phyloP scores from a whole-genome alignment of 1,140 invertebrate genomes.

The Bombus ignitus region DNA sequence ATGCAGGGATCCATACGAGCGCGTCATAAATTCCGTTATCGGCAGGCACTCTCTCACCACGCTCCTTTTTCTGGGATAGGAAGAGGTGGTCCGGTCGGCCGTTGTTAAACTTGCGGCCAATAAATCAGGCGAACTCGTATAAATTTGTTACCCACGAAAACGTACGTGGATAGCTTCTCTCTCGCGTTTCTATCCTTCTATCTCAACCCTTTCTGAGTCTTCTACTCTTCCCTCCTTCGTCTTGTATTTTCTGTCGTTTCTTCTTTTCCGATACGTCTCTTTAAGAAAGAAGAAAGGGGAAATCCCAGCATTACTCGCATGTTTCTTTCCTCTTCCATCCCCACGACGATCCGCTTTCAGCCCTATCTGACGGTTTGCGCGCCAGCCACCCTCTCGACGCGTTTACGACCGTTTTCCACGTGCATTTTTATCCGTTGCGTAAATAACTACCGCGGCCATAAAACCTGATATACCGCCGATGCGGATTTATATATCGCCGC shows the following conservation, averaged over 20 bases:
- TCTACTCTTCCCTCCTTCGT: neutral
- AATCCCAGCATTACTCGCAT: neutral
- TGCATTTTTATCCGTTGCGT: conserved; percentile 77
- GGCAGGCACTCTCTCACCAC: conserved; percentile 65
- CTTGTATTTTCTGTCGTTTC: too few relatives aligned
- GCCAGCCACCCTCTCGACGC: conserved; percentile 56
- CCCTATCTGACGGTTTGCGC: neutral
- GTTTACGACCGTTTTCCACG: conserved; percentile 75
- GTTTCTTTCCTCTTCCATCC: neutral
- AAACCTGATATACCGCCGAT: conserved; percentile 77
- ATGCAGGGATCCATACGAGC: conserved; percentile 62
- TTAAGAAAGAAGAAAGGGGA: neutral
- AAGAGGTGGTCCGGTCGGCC: conserved; percentile 65
- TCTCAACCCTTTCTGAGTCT: neutral
- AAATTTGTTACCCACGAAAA: conserved; percentile 78
- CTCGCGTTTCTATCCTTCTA: conserved; percentile 4
- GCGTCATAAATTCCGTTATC: conserved; percentile 77
- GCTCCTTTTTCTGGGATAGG: conserved; percentile 53
- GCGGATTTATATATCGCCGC: conserved; percentile 76
- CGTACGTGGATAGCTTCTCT: conserved; percentile 67
- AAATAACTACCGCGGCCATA: conserved; percentile 77
- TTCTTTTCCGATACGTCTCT: neutral
- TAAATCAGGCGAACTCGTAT: conserved; percentile 78
- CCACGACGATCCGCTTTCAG: conserved; percentile 13
- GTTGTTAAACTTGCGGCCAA: conserved; percentile 78